A percentile compares a stretch with the other conserved stretches of the same genome.
Evolutionary conservation across 2,888 invertebrate species (phyloP).

Genomic region (Tenthredo scrophulariae): DNA sequence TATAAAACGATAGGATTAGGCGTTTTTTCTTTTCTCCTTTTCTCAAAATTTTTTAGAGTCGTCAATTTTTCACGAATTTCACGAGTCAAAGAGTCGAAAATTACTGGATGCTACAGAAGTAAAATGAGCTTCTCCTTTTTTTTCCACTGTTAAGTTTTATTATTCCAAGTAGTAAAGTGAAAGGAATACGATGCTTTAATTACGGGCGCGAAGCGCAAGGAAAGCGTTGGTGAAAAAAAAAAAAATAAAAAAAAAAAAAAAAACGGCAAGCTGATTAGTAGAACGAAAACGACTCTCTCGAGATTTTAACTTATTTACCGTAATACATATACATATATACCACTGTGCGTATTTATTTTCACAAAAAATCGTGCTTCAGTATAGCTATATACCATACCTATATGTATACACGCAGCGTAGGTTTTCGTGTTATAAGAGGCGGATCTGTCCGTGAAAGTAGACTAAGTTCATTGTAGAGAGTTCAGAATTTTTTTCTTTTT

Average conservation of each 20-base stretch:
- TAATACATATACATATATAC: background rate
- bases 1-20: background rate
- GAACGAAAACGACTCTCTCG: constrained; percentile 62
- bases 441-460: constrained; percentile 1
- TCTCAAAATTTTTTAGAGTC: background rate
- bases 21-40: background rate
- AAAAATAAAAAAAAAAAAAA: constrained; percentile 29
- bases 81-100: constrained; percentile 8
- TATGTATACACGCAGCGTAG: background rate
- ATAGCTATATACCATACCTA: background rate
- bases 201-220: constrained; percentile 58
- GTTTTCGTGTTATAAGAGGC: background rate
- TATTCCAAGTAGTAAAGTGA: constrained; percentile 54
- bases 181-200: constrained; percentile 61
- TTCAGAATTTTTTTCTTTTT: background rate
- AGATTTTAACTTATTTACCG: constrained; percentile 64
- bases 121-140: constrained; percentile 2
- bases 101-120: constrained; percentile 2
- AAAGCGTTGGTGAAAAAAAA: constrained; percentile 28
- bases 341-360: background rate
- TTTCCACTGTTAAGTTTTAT: constrained; percentile 8
- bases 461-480: constrained; percentile 4
- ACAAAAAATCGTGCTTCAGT: background rate
- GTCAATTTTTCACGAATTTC: no score
- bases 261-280: constrained; percentile 57